phyloP scores from a whole-genome alignment of 1,140 invertebrate genomes.

The Sminthurinus signatus region DNA sequence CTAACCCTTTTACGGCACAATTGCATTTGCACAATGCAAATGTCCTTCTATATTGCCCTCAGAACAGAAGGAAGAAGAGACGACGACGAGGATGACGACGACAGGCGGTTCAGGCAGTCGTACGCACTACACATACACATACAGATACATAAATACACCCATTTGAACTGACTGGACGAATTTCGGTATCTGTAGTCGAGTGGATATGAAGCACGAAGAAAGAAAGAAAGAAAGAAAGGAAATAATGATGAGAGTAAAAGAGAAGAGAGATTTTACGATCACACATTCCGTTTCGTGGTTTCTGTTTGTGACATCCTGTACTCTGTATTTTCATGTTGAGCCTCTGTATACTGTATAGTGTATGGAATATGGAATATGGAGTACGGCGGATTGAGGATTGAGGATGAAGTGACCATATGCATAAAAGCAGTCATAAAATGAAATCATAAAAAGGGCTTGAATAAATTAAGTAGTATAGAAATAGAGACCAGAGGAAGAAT shows the following conservation, averaged over 20 bases:
- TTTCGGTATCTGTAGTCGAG: constrained; percentile 6
- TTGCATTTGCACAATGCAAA: background rate
- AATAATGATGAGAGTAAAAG: background rate
- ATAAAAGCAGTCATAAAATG: constrained; percentile 23
- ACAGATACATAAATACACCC: background rate
- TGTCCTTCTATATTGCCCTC: background rate
- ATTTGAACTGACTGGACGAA: background rate
- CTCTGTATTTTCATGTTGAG: no score
- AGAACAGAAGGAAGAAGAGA: background rate
- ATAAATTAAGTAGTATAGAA: constrained; percentile 27
- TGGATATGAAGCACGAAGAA: background rate
- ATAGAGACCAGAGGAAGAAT: no score
- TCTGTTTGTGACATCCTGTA: constrained; percentile 34
- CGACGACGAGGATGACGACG: background rate
- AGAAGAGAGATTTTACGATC: constrained; percentile 24
- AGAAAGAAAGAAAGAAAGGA: constrained; percentile 13
- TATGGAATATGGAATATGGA: no score
- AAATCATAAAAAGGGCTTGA: constrained; percentile 26
- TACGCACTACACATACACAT: background rate
- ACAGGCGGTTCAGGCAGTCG: background rate
- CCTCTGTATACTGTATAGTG: background rate
- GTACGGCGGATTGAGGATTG: background rate
- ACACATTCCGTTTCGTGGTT: constrained; percentile 20
- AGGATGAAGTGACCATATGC: constrained; percentile 21
- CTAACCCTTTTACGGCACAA: constrained; percentile 1